These are phyloP conservation scores for Vannuccia rotundouncinata DNA, from an alignment of 2,888 invertebrate genomes.

Conservation along the genomic window DNA sequence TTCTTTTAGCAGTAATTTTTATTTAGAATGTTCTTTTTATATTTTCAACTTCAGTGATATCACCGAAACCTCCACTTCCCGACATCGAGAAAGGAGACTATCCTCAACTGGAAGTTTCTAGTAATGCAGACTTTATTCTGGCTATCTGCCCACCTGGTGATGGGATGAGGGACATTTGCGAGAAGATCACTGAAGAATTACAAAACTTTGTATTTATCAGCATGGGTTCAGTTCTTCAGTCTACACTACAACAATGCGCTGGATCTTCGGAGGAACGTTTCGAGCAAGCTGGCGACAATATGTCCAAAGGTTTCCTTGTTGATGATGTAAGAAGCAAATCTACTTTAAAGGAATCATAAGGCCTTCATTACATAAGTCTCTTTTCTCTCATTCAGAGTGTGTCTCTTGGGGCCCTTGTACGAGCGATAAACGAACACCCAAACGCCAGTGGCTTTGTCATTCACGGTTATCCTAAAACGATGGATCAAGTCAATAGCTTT, in stretches of 20 bases:
- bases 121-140: neutral
- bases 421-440: conserved; percentile 46
- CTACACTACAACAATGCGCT: neutral
- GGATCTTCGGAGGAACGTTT: neutral
- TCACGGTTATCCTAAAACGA: conserved; percentile 57
- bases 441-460: conserved; percentile 57
- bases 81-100: neutral
- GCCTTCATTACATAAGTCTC: too few species aligned
- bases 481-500: conserved; percentile 53
- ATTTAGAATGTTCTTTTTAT: too few species aligned
- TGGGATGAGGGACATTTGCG: neutral
- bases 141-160: neutral
- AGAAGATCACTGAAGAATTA: neutral
- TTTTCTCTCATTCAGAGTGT: conserved; percentile 52
- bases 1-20: neutral
- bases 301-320: neutral
- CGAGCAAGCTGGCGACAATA: neutral
- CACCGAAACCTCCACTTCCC: neutral
- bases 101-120: neutral
- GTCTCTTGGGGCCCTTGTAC: conserved; percentile 50
- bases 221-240: neutral
- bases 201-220: neutral
- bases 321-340: neutral
- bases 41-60: neutral
- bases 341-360: conserved; percentile 11